Base-by-base conservation (phyloP, 2,113 vertebrate genomes). In the Podocnemis expansa region DNA sequence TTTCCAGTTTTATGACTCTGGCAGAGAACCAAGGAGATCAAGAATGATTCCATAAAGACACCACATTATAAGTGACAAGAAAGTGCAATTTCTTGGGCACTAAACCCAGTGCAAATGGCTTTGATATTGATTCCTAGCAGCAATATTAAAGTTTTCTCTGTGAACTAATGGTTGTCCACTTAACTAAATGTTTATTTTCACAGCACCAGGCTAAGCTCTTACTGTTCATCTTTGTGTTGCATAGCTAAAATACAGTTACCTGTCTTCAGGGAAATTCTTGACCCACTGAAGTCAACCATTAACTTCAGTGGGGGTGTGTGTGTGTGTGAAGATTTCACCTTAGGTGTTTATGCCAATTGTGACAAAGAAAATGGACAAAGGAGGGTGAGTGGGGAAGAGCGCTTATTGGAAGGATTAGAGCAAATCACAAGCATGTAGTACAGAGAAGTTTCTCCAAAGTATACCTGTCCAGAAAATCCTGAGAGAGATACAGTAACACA, bases 1-100 rank as follows among this genome's bases (percentile, higher is more conserved):
- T 95, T 97, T 96, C 93, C 92, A 82, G 56, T 93, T 96, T 97
- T 96, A 97, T 95, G 93, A 88, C 87, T 94, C 75, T 87, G 85
- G 55, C 90, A 54, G 3, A 6, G 80, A 16, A 91, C 38, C 84
- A 78, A 63, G 52, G 90, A 96, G 94, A 97, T 96, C 80, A 92
- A 85, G 90, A 94, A 75, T 55, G 91, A 93, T 96, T 95, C 93
- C 87, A 96, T 97, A 85, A 92, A 96, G 93, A 91, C 92, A 85
- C 52, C 51, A 41, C 84, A 47, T 31, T 1, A 56, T 45, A 95
- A 78, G 76, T 80, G 92, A 79, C 85, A 88, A 95, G 80, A 51
- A 73, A 87, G 83, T 80, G 80, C 79, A 94, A 95, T 88, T 85
- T 60, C 81, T 90, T 56, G 94, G 91, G 87, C 89, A 81, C 75